These are phyloP conservation scores for Sphaeridia pumilis DNA, from an alignment of 2,888 invertebrate genomes.

Conservation along the genomic window DNA sequence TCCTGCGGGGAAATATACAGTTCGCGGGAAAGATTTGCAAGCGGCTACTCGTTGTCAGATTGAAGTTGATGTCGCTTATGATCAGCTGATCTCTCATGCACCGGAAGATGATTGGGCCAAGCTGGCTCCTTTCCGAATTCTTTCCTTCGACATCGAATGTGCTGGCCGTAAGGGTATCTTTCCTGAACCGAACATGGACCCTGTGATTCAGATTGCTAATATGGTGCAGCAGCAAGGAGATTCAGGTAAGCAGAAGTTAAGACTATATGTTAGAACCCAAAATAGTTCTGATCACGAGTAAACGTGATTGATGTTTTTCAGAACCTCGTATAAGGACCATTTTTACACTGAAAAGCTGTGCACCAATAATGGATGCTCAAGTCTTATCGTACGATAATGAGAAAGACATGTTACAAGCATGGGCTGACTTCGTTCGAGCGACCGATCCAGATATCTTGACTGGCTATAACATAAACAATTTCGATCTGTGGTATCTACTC, in stretches of 20 bases:
- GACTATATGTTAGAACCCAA: too few species aligned
- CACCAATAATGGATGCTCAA: conserved; percentile 86
- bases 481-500: conserved; percentile 91
- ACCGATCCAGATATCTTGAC: conserved; percentile 96
- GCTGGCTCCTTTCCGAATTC: conserved; percentile 88
- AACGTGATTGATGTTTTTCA: conserved; percentile 24
- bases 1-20: conserved; percentile 60
- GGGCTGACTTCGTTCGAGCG: conserved; percentile 89
- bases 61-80: conserved; percentile 81
- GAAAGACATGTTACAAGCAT: conserved; percentile 53
- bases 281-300: too few species aligned
- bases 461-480: conserved; percentile 98
- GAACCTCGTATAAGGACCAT: conserved; percentile 89
- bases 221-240: conserved; percentile 90
- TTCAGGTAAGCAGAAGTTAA: conserved; percentile 26
- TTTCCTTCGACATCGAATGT: conserved; percentile 99
- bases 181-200: conserved; percentile 91
- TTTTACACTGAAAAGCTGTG: conserved; percentile 88
- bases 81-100: conserved; percentile 73
- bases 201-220: conserved; percentile 98
- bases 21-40: conserved; percentile 40
- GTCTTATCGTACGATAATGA: conserved; percentile 78
- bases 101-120: conserved; percentile 95
- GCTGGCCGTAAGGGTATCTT: conserved; percentile 94
- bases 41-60: conserved; percentile 64